Base-by-base conservation (phyloP, 2,888 invertebrate genomes). In the Calliphora vomitoria region DNA sequence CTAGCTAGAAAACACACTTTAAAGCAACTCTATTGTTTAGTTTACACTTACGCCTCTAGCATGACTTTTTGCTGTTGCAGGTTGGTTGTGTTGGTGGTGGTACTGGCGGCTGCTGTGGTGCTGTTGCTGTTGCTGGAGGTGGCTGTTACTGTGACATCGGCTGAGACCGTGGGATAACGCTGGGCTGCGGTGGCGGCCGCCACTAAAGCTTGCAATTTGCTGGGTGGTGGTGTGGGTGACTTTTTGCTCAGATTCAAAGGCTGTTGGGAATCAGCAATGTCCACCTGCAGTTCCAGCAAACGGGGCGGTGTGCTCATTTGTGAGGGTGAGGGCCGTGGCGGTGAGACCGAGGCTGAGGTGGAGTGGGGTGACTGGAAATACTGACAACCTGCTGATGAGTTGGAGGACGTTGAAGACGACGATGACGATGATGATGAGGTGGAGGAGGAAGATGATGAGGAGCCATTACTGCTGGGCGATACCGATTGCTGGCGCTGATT, bases 181-280 rank as follows among this genome's bases (percentile, higher is more conserved):
- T 91, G 93, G 85, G 92, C 92, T 8, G 91, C 92, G 71, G 92
- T 91, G 80, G 93, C 92, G 4, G 92, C 92, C 0, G 93, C 92
- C 53, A 93, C 92, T 64, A 93, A 87, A 35, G 93, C 91, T 81
- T 93, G 93, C 89, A 93, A 79, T 79, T 93, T 93, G 80, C 91
- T 92, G 92, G 97, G 96, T 38, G 97, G 96, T 89, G 96, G 96
- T 90, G 96, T 96, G 90, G 96, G 96, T 89, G 96, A 96, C 93
- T 97, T 97, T 94, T 98, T 98, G 93, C 98, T 98, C 91, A 98
- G 95, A 95, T 98, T 98, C 90, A 98, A 95, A 80, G 98, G 98
- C 93, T 97, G 97, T 90, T 96, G 96, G 75, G 96, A 95, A 92
- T 96, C 96, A 31, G 97, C 97, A 90, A 97, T 97, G 92, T 97